phyloP scores from a whole-genome alignment of 1,140 invertebrate species.

The Pseudomyrmex concolor region DNA sequence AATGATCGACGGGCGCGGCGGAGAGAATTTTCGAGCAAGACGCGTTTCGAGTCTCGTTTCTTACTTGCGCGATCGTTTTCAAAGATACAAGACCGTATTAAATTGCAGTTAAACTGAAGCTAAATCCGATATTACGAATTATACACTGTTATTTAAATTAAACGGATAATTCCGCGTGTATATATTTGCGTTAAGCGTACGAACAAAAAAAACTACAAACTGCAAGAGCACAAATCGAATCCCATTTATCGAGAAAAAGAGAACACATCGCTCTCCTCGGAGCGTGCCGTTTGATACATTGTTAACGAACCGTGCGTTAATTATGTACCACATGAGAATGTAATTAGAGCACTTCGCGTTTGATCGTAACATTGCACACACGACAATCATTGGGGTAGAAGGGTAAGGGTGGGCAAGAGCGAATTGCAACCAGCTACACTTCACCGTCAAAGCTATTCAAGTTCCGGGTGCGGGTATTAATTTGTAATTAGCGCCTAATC shows the following conservation, averaged over 20 bases:
- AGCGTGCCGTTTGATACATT: not conserved
- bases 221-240: not conserved
- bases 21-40: conserved; percentile 3
- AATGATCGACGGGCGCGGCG: conserved; percentile 8
- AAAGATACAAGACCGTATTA: not conserved
- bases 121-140: not conserved
- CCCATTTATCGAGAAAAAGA: too few species aligned
- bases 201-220: too few species aligned
- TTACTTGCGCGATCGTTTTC: not conserved
- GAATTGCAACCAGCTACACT: conserved; percentile 60
- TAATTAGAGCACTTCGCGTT: conserved; percentile 45
- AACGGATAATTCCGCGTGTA: too few species aligned
- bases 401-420: not conserved
- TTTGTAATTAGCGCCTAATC: conserved; percentile 80
- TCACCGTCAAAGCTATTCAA: conserved; percentile 77
- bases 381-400: conserved; percentile 3
- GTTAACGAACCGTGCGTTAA: conserved; percentile 27
- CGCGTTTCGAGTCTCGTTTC: conserved; percentile 6
- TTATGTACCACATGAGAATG: conserved; percentile 45
- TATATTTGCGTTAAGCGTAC: too few species aligned
- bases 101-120: conserved; percentile 3
- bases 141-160: too few species aligned
- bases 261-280: not conserved
- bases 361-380: conserved; percentile 44
- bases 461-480: conserved; percentile 73